These are phyloP conservation scores for Drosophila merina DNA, from an alignment of 2,888 invertebrate genomes.

Conservation along the genomic window DNA sequence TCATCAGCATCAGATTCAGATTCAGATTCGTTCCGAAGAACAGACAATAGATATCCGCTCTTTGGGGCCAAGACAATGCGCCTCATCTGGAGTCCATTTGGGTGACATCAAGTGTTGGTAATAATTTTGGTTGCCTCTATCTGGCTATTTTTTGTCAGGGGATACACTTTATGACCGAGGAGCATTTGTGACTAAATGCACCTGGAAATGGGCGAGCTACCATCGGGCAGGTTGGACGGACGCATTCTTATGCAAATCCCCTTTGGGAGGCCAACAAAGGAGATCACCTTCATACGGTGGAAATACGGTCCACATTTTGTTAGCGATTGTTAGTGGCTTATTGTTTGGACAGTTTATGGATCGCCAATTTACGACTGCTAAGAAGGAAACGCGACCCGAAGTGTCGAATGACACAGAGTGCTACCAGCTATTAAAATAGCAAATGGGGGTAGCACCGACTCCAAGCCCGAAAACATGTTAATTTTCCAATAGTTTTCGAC, in stretches of 20 bases:
- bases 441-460: slow-evolving; percentile 46
- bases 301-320: slow-evolving; percentile 55
- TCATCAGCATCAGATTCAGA: slow-evolving; percentile 32
- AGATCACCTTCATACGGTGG: slow-evolving; percentile 39
- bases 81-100: slow-evolving; percentile 34
- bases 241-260: slow-evolving; percentile 74
- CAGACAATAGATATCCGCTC: slow-evolving; percentile 32
- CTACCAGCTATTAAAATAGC: slow-evolving; percentile 52
- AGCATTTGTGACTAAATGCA: slow-evolving; percentile 50
- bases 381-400: slow-evolving; percentile 35
- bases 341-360: slow-evolving; percentile 66
- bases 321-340: slow-evolving; percentile 63
- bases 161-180: slow-evolving; percentile 49
- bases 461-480: slow-evolving; percentile 44
- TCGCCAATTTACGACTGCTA: slow-evolving; percentile 39
- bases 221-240: slow-evolving; percentile 61
- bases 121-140: slow-evolving; percentile 35
- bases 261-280: slow-evolving; percentile 49
- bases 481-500: slow-evolving; percentile 40
- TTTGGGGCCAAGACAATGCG: slow-evolving; percentile 30
- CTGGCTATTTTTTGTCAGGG: slow-evolving; percentile 31
- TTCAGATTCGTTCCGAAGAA: slow-evolving; percentile 18
- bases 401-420: slow-evolving; percentile 39
- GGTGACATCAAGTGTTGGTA: slow-evolving; percentile 47
- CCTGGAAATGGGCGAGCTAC: slow-evolving; percentile 54